Evolutionary conservation across 2,113 vertebrate species (phyloP).

Genomic region (Indicator indicator): DNA sequence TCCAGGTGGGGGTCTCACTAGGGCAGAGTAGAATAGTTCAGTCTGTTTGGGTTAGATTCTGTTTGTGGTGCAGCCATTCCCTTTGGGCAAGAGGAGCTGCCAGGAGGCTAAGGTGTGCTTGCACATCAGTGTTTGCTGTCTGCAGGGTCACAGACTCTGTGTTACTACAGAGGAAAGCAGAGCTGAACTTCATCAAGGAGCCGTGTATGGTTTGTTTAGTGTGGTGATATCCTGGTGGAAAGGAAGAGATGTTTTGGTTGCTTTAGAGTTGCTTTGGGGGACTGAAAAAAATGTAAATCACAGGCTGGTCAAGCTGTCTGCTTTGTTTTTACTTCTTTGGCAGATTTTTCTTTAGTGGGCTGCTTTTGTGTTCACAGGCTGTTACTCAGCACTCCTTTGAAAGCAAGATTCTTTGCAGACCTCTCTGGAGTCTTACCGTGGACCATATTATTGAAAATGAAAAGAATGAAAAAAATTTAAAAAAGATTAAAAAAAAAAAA

Average conservation of each 20-base stretch:
- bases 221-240: not conserved
- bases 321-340: not conserved
- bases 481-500: too few relatives aligned
- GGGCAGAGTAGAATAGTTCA: too few relatives aligned
- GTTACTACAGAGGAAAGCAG: not conserved
- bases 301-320: not conserved
- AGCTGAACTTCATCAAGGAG: not conserved
- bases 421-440: not conserved
- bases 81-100: not conserved
- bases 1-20: too few relatives aligned
- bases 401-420: not conserved
- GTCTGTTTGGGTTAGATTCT: not conserved
- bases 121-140: not conserved
- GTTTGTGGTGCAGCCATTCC: not conserved
- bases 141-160: not conserved
- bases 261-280: not conserved
- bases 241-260: not conserved
- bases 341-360: not conserved
- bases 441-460: not conserved
- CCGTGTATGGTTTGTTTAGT: not conserved
- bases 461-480: too few relatives aligned
- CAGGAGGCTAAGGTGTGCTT: not conserved
- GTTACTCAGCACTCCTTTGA: not conserved
- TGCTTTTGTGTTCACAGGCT: not conserved
- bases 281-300: not conserved